Percentiles rank a stretch among this genome's conserved stretches.
These are phyloP conservation scores for Cryptus armator DNA, from an alignment of 2,888 invertebrate genomes.

Conservation along the genomic window DNA sequence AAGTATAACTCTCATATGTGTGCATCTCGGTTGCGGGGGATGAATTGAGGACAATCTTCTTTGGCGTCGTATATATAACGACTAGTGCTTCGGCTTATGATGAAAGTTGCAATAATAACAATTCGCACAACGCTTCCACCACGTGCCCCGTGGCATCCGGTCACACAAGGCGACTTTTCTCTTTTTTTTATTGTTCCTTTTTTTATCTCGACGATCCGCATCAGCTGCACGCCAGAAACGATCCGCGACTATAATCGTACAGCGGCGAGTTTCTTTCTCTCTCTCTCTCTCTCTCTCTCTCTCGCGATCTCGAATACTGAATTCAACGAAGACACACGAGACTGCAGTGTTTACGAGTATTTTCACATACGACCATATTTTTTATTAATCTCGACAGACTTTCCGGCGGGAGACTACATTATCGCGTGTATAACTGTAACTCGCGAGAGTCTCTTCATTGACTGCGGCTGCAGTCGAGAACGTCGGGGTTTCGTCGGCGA, in stretches of 20 bases:
- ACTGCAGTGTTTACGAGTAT: slow-evolving; percentile 54
- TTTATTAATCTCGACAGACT: slow-evolving; percentile 56
- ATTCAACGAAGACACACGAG: slow-evolving; percentile 17
- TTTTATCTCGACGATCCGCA: slow-evolving; percentile 36
- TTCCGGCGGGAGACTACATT: slow-evolving; percentile 33
- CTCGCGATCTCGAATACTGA: background rate
- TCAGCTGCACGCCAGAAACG: slow-evolving; percentile 59
- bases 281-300: background rate
- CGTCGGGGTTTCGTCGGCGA: slow-evolving; percentile 6
- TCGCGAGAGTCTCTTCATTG: slow-evolving; percentile 39
- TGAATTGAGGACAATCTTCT: slow-evolving; percentile 31
- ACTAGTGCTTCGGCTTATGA: slow-evolving; percentile 6
- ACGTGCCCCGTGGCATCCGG: slow-evolving; percentile 46
- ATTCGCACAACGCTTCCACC: slow-evolving; percentile 44
- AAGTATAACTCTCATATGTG: slow-evolving; percentile 25
- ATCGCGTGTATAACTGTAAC: slow-evolving; percentile 10
- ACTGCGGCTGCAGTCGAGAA: slow-evolving; percentile 15
- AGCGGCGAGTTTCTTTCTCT: background rate
- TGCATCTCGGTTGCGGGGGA: slow-evolving; percentile 8
- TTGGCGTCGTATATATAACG: background rate
- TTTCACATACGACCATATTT: slow-evolving; percentile 58
- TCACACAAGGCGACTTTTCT: slow-evolving; percentile 42
- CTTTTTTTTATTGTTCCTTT: background rate
- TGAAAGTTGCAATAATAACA: slow-evolving; percentile 44
- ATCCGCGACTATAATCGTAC: slow-evolving; percentile 42